These are phyloP conservation scores for Ladona fulva DNA, from an alignment of 1,140 invertebrate species.

Conservation along the genomic window DNA sequence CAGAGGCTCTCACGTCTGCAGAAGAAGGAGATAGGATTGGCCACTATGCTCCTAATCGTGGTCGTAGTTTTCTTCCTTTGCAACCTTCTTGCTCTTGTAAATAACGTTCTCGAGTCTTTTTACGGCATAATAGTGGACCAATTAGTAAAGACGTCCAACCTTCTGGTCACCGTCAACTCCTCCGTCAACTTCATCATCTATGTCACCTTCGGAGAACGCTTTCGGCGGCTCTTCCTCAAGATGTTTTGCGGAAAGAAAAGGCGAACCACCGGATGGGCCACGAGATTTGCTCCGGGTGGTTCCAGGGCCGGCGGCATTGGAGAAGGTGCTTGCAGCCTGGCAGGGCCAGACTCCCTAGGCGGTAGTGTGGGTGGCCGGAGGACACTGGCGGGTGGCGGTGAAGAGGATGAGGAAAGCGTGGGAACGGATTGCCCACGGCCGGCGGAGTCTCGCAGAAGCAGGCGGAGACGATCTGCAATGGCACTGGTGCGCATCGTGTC, in stretches of 20 bases:
- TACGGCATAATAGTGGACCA: constrained; percentile 56
- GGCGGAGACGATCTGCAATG: not conserved
- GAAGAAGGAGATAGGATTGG: constrained; percentile 76
- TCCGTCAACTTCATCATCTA: constrained; percentile 97
- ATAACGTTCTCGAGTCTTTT: constrained; percentile 78
- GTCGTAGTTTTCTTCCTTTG: constrained; percentile 92
- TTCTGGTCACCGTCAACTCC: constrained; percentile 93
- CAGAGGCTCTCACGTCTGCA: constrained; percentile 70
- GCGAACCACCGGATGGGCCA: not conserved
- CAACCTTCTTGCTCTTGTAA: constrained; percentile 80
- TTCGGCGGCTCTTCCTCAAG: constrained; percentile 79
- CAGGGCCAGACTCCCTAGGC: not conserved
- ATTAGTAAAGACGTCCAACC: constrained; percentile 76
- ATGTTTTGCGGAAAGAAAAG: constrained; percentile 55
- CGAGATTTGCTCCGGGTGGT: not conserved
- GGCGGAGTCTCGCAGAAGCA: not conserved
- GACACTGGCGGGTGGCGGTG: not conserved
- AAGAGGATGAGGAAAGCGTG: not conserved
- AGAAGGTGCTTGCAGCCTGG: not conserved
- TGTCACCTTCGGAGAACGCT: constrained; percentile 94
- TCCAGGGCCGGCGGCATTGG: not conserved
- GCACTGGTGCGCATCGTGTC: not conserved
- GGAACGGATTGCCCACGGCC: not conserved
- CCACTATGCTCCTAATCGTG: constrained; percentile 88
- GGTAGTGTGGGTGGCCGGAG: not conserved